A percentile compares a stretch with the other conserved stretches of the same genome.
Evolutionary conservation across 2,113 vertebrate genomes (phyloP).

Genomic region (Nycticebus coucang): DNA sequence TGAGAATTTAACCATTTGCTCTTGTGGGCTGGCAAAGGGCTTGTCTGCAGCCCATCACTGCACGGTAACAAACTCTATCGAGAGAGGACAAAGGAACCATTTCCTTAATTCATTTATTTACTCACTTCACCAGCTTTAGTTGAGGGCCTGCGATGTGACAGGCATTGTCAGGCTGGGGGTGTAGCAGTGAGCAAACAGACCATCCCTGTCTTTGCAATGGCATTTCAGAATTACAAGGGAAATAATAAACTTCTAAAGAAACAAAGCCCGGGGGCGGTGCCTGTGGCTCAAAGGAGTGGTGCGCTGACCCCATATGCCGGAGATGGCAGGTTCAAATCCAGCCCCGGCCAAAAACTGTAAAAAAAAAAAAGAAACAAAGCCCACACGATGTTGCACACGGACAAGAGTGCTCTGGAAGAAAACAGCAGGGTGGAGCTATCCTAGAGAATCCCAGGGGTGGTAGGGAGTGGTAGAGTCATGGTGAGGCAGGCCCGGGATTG

Average conservation of each 20-base stretch:
- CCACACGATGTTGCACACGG: neutral
- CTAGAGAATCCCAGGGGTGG: neutral
- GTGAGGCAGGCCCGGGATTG: neutral
- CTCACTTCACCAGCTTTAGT: neutral
- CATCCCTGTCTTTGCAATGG: neutral
- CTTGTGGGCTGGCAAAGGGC: neutral
- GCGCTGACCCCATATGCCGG: too few species aligned
- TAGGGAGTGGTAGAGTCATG: too few species aligned
- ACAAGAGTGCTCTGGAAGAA: neutral
- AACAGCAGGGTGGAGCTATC: neutral
- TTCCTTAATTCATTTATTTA: neutral
- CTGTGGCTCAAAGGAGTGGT: too few species aligned
- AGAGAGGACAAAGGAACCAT: neutral
- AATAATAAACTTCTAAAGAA: neutral
- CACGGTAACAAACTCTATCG: neutral
- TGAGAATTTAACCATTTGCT: conserved; percentile 3
- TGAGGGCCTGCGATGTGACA: neutral
- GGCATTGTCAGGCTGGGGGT: neutral
- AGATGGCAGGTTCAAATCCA: too few species aligned
- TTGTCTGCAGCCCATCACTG: neutral
- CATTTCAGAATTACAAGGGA: neutral
- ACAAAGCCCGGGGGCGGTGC: too few species aligned
- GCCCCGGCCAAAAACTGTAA: too few species aligned
- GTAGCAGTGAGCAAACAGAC: neutral
- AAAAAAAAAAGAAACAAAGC: neutral